Evolutionary conservation across 2,888 invertebrate species (phyloP).

Genomic region (Celastrina argiolus): DNA sequence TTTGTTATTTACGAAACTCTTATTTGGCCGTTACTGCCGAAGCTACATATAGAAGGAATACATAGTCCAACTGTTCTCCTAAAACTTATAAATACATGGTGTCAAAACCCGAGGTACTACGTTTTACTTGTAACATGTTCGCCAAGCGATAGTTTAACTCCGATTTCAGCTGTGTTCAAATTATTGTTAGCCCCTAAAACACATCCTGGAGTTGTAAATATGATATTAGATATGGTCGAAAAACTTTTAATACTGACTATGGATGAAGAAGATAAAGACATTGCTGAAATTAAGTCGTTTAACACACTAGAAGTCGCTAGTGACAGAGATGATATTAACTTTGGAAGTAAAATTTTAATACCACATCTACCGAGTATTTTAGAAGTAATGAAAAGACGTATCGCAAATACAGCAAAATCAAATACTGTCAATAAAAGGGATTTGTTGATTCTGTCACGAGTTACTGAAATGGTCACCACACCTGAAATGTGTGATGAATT

Average conservation of each 20-base stretch:
- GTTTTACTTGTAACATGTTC: slow-evolving; percentile 81
- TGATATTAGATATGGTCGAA: slow-evolving; percentile 85
- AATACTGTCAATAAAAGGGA: slow-evolving; percentile 82
- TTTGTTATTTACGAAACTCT: slow-evolving; percentile 86
- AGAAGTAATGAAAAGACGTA: slow-evolving; percentile 81
- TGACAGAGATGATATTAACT: slow-evolving; percentile 73
- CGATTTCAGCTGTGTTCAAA: slow-evolving; percentile 83
- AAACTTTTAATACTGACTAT: slow-evolving; percentile 82
- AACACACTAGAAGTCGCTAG: slow-evolving; percentile 45
- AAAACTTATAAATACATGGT: slow-evolving; percentile 88
- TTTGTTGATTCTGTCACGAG: slow-evolving; percentile 84
- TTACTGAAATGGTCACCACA: slow-evolving; percentile 85
- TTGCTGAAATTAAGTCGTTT: slow-evolving; percentile 59
- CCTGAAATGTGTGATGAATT: slow-evolving; percentile 82
- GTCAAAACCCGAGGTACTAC: slow-evolving; percentile 87
- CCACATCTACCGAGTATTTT: slow-evolving; percentile 86
- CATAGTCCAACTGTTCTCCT: slow-evolving; percentile 89
- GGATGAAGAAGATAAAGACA: slow-evolving; percentile 73
- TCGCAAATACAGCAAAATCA: slow-evolving; percentile 77
- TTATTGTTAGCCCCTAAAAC: slow-evolving; percentile 84
- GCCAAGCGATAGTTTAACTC: slow-evolving; percentile 58
- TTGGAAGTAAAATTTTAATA: slow-evolving; percentile 84
- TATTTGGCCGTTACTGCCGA: slow-evolving; percentile 88
- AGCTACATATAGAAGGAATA: slow-evolving; percentile 87
- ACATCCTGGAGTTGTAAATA: slow-evolving; percentile 80